Conservation (phyloP, 2,797 vertebrate species). For the Bovichtus diacanthus region DNA sequence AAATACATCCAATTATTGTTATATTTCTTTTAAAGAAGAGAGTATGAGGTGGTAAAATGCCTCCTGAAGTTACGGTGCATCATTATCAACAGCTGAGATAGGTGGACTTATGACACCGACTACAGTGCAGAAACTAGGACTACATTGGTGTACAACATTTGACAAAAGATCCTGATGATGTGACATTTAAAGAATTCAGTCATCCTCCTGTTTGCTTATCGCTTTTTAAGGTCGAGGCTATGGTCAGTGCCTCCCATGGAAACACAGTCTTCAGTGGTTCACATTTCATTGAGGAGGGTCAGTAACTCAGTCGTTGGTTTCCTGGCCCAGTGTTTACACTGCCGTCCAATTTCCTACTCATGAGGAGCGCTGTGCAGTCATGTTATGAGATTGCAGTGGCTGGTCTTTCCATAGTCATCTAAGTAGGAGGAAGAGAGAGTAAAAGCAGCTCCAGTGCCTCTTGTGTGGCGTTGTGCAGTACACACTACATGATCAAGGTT, state of each 20-base stretch:
- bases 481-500: background rate
- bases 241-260: conserved; percentile 10
- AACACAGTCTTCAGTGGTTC: conserved; percentile 15
- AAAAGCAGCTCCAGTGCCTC: background rate
- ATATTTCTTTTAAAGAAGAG: too few relatives aligned
- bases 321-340: conserved; percentile 21
- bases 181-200: conserved; percentile 7
- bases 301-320: conserved; percentile 38
- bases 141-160: background rate
- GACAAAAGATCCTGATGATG: background rate
- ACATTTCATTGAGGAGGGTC: conserved; percentile 40
- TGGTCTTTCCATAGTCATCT: conserved; percentile 25
- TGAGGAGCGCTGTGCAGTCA: too few relatives aligned
- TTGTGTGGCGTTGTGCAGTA: background rate
- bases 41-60: background rate
- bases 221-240: background rate
- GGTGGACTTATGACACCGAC: background rate
- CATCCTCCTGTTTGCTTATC: conserved; percentile 19
- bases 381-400: background rate
- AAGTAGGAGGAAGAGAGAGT: background rate
- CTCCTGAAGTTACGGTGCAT: background rate
- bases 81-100: background rate
- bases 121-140: background rate
- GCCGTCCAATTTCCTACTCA: conserved; percentile 24
- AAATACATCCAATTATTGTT: too few relatives aligned